Base-by-base conservation (phyloP, 2,797 vertebrate species). In the Sebastes taczanowskii region DNA sequence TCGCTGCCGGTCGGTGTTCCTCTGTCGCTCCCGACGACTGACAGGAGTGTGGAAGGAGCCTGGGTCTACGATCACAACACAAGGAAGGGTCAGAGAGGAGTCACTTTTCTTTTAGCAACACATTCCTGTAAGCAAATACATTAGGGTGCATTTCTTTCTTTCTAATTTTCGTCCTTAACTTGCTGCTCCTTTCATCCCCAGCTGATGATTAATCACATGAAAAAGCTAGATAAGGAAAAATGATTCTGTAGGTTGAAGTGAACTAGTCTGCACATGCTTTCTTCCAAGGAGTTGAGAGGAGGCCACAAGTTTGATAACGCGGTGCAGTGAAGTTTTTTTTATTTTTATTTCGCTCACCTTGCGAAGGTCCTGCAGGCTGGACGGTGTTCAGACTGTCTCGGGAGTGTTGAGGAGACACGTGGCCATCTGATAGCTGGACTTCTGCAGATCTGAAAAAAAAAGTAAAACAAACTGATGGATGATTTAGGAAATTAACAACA, bases 1-100 rank as follows among this genome's bases (percentile, higher is more conserved):
- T 32, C 93, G 93, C n/a, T 89, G 93, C 4, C 93, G 90, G 42
- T 98, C 97, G 0, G 71, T 67, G 66, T 74, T 81, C 74, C 89
- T 95, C 46, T 93, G 94, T 8, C 87, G 92, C 73, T 97, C 96
- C 0, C 84, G 81, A 5, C 89, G 82, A 0, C 46, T 3, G 11
- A 92, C 76, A 0, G 94, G 88, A 4, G 82, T 68, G 64, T 70
- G 7, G 56, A 71, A 42, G 32, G 46, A 53, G 30, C 22, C 62
- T 7, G n/a, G 4, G 23, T 66, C 78, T 87, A 35, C 2, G 30
- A 77, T 29, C 30, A 66, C 13, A 80, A 60, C 11, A 58, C 29
- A 60, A 25, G 55, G 32, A 32, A 35, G 22, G n/a, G 34, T 62
- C 53, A 62, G 11, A n/a, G n/a, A 65, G 23, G 23, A 38, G 22